Evolutionary conservation across 1,140 invertebrate species (phyloP), one percentile per base, ranked within the genome.

Genomic region (Acromyrmex charruanus): DNA sequence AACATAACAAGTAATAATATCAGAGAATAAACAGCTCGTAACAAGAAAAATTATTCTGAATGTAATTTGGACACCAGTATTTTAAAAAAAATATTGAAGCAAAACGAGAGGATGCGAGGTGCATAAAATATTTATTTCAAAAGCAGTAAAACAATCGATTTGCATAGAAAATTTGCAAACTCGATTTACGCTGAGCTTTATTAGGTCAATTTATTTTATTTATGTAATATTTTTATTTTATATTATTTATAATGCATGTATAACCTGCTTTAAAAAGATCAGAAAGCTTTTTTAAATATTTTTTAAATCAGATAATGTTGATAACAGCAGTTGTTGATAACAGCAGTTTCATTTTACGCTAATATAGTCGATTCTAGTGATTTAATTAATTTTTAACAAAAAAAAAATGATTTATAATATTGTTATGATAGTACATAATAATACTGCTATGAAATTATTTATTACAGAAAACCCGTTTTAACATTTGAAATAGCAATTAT

Each of bases 171-270:
- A 71, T 59, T 55, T 12, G 49, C 55, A 10, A 18, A 68, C 3
- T 44, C 21, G 1, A 21, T 71, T 58, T 35, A 12, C 66, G 10
- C n/a, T 55, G 21, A 59, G 7, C 3, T 72, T 72, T 49, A 71
- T 69, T 66, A 74, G 49, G 51, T 21, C 4, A 49, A 28, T 74
- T 82, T 21, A 82, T 61, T 21, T 82, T 4, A 69, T 74, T 74
- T 58, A 55, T 25, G 14, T 44, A 31, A 71, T 72, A 61, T 72
- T 82, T 49, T 49, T 82, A 49, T 39, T 39, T 39, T 59, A 72
- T 31, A 44, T 61, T 58, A 80, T 68, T 81, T 44, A 49, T 18
- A 39, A 59, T 49, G 9, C 7, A 14, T 49, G 35, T 7, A n/a
- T 79, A 16, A 2, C 10, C 18, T 44, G 14, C 12, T 82, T 44